phyloP scores from a whole-genome alignment of 2,888 invertebrate species.

The Drosophila macrospina region DNA sequence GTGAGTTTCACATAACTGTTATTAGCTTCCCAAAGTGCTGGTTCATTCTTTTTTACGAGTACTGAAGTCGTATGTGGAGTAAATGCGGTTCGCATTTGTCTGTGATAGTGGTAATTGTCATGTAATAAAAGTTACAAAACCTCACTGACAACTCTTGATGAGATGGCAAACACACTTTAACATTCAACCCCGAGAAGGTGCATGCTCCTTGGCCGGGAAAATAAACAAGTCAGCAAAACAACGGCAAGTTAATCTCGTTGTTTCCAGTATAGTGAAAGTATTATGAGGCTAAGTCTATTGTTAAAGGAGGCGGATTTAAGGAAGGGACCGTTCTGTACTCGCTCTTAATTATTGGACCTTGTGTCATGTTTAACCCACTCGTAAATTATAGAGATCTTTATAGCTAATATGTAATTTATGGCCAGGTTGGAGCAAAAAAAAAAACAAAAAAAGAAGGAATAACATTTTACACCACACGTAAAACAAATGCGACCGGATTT shows the following conservation, averaged over 20 bases:
- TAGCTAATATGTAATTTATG: constrained; percentile 81
- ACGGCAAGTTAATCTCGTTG: constrained; percentile 22
- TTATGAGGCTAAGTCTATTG: not conserved
- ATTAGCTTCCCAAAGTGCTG: constrained; percentile 56
- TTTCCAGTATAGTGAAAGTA: not conserved
- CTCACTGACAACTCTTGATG: constrained; percentile 42
- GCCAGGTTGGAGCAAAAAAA: constrained; percentile 41
- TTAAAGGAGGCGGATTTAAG: not conserved
- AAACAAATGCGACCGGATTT: constrained; percentile 75
- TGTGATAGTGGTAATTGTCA: constrained; percentile 76
- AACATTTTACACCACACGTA: constrained; percentile 52
- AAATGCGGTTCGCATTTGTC: constrained; percentile 57
- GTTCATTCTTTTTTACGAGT: constrained; percentile 70
- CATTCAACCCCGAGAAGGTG: constrained; percentile 46
- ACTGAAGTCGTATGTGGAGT: constrained; percentile 25
- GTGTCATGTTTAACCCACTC: constrained; percentile 70
- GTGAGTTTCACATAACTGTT: constrained; percentile 48
- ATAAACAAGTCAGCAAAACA: constrained; percentile 41
- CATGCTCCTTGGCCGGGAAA: not conserved
- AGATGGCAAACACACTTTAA: constrained; percentile 47
- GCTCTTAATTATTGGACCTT: constrained; percentile 52
- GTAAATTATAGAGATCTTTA: constrained; percentile 80
- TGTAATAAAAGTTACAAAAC: constrained; percentile 64
- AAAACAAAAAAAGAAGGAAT: constrained; percentile 19
- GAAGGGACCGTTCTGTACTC: not conserved